Evolutionary conservation across 2,797 vertebrate species (phyloP), one percentile per base, ranked within the genome.

Genomic region (Mallotus villosus): DNA sequence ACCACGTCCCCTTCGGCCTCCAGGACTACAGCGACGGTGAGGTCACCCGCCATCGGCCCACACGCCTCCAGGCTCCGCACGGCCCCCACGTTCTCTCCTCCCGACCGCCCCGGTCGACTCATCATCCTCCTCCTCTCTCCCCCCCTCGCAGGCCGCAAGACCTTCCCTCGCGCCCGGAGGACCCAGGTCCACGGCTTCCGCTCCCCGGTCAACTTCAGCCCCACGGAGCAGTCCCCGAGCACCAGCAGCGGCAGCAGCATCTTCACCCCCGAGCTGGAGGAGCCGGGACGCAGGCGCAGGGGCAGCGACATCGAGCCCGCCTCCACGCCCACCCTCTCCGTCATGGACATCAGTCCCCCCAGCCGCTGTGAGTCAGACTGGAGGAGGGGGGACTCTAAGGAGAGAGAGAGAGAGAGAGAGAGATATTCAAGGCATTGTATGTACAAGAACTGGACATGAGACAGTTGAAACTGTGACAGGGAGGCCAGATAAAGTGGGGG

Each of bases 331-430:
- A 96, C 95, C 49, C 77, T 99, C 77, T 96, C 96, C 0, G 96
- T 99, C 71, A 97, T 98, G 96, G 97, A 99, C 88, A 97, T 99
- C 89, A 99, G 97, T 78, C 97, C 97, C 0, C 97, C 97, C 68
- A 98, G 97, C 83, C 97, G 97, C 86, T 99, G 97, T 99, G 86
- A 96, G 96, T 92, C 5, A 8, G 11, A 29, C 7, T 29, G 16
- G 65, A 32, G 27, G 16, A 22, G 11, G 14, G 29, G 4, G 11
- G 16, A 16, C 60, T 29, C 9, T 55, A 14, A 53, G 16, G 24
- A 17, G 19, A 46, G 17, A 14, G 37, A 46, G 37, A 24, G 5
- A 29, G 41, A n/a, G n/a, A 51, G 24, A 19, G 19, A 49, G 19
- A 16, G 37, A 49, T 21, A 24, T 2, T 1, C 29, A 34, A 63